Conservation (phyloP, 2,888 invertebrate genomes). For the Orthosia gothica region DNA sequence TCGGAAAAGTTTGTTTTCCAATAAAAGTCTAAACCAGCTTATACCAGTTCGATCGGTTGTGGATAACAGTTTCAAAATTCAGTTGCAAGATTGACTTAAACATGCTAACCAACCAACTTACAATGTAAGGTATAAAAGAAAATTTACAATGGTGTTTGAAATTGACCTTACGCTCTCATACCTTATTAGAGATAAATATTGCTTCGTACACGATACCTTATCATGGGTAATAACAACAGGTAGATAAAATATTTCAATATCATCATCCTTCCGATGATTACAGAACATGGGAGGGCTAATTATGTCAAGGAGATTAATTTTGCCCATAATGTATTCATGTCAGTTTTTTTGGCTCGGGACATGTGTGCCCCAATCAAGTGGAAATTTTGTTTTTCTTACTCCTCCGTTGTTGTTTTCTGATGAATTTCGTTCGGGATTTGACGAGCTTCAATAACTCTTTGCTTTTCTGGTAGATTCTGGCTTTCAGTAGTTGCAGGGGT, state of each 20-base stretch:
- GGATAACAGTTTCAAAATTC: too few relatives aligned
- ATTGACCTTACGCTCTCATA: not conserved
- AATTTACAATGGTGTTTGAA: not conserved
- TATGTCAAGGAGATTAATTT: constrained; percentile 32
- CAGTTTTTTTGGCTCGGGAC: not conserved
- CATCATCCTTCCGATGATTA: constrained; percentile 14
- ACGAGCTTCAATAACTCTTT: too few relatives aligned
- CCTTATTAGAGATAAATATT: constrained; percentile 20
- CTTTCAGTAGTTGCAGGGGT: too few relatives aligned
- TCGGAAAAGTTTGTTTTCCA: too few relatives aligned
- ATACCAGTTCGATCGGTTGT: too few relatives aligned
- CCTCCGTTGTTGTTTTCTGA: too few relatives aligned
- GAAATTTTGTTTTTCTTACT: not conserved
- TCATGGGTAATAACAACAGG: not conserved
- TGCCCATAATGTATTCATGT: not conserved
- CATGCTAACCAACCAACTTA: too few relatives aligned
- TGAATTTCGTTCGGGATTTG: too few relatives aligned
- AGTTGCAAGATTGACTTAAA: too few relatives aligned
- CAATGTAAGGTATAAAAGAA: not conserved
- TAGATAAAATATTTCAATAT: constrained; percentile 29
- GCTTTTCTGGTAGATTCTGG: too few relatives aligned
- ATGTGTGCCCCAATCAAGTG: not conserved
- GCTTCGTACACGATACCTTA: constrained; percentile 16
- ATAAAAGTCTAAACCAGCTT: too few relatives aligned
- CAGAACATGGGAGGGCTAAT: constrained; percentile 31